Conservation (phyloP, 2,797 vertebrate genomes). For the Lagocephalus sceleratus region DNA sequence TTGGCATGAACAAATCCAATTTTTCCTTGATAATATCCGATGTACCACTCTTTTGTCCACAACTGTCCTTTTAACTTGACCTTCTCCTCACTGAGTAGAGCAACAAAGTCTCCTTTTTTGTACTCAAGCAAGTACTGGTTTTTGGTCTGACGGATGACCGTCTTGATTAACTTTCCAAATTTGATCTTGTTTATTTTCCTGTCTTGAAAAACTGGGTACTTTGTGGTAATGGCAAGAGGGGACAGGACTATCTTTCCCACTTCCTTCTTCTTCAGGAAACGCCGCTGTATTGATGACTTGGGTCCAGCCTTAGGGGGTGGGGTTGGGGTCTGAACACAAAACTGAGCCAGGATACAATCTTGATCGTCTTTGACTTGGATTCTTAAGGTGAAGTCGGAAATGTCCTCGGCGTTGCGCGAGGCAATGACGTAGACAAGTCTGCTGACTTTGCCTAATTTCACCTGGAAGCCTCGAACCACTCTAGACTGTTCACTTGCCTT, state of each 20-base stretch:
- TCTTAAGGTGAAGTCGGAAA: slow-evolving; percentile 89
- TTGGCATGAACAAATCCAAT: slow-evolving; percentile 90
- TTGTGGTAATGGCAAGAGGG: slow-evolving; percentile 83
- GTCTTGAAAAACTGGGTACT: slow-evolving; percentile 91
- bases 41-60: slow-evolving; percentile 98
- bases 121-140: slow-evolving; percentile 94
- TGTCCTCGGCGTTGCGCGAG: slow-evolving; percentile 78
- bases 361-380: slow-evolving; percentile 90
- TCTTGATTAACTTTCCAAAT: slow-evolving; percentile 92
- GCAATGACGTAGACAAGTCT: slow-evolving; percentile 86
- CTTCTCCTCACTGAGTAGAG: slow-evolving; percentile 91
- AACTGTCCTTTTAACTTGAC: slow-evolving; percentile 90
- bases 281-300: slow-evolving; percentile 81
- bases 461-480: slow-evolving; percentile 87
- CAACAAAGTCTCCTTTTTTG: slow-evolving; percentile 89
- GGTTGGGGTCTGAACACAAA: slow-evolving; percentile 91
- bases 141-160: slow-evolving; percentile 90
- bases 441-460: slow-evolving; percentile 93
- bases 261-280: slow-evolving; percentile 96
- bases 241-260: slow-evolving; percentile 90
- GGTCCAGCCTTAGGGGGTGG: slow-evolving; percentile 86
- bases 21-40: slow-evolving; percentile 91
- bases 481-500: slow-evolving; percentile 82
- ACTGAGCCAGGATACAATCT: slow-evolving; percentile 87
- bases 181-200: slow-evolving; percentile 83